A percentile compares a stretch with the other conserved stretches of the same genome.
Conservation (phyloP, 2,113 vertebrate genomes). For the Vombatus ursinus region DNA sequence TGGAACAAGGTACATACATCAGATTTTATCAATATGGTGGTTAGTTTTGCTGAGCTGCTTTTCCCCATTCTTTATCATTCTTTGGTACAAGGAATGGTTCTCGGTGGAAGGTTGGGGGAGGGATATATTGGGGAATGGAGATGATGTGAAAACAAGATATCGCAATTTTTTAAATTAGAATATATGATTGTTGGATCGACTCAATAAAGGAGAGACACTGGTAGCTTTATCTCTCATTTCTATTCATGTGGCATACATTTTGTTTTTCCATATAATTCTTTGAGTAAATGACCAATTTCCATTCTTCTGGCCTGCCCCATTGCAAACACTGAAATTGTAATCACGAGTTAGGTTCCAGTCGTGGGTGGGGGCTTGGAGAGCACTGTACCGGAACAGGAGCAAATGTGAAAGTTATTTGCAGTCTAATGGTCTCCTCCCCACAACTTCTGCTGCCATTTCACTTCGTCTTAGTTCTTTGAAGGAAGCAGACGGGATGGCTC, state of each 20-base stretch:
- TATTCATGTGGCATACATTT: neutral
- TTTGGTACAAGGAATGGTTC: neutral
- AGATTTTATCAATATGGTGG: neutral
- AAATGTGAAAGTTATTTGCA: constrained; percentile 31
- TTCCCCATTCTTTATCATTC: neutral
- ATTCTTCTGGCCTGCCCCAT: constrained; percentile 25
- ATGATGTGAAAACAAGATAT: neutral
- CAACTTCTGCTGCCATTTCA: constrained; percentile 34
- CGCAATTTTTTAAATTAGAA: neutral
- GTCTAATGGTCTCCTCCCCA: constrained; percentile 17
- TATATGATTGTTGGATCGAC: constrained; percentile 5
- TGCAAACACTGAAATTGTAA: neutral
- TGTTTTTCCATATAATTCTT: constrained; percentile 5
- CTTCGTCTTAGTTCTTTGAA: neutral
- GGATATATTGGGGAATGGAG: neutral
- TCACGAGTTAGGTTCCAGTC: constrained; percentile 15
- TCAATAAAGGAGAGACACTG: constrained; percentile 27
- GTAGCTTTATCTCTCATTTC: constrained; percentile 3
- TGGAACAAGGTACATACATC: neutral
- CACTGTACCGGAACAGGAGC: neutral
- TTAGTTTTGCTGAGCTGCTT: neutral
- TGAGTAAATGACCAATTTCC: constrained; percentile 9
- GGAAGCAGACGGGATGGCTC: constrained; percentile 36
- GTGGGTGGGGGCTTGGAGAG: neutral
- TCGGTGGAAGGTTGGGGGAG: neutral